Conservation (phyloP, 2,797 vertebrate species). For the Callimico goeldii region DNA sequence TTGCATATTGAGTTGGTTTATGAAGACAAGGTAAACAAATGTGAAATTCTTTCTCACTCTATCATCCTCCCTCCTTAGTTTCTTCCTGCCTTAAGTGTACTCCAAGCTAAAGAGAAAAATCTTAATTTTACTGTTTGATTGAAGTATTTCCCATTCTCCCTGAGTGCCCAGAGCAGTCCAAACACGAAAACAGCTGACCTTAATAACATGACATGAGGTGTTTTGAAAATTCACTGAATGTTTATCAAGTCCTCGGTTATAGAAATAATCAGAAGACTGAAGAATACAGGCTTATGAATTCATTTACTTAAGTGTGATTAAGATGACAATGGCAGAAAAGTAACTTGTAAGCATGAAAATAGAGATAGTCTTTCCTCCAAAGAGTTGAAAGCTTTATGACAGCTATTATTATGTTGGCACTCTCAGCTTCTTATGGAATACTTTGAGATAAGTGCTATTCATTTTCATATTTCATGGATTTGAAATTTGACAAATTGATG, state of each 20-base stretch:
- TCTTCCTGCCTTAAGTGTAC: background rate
- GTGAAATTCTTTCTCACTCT: background rate
- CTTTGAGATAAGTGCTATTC: background rate
- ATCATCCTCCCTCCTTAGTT: background rate
- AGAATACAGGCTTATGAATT: background rate
- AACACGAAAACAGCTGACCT: background rate
- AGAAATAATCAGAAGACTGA: background rate
- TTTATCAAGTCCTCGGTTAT: background rate
- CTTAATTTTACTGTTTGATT: background rate
- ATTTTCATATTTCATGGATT: conserved; percentile 9
- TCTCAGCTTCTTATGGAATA: background rate
- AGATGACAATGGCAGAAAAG: background rate
- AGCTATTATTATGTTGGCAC: background rate
- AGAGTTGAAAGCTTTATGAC: background rate
- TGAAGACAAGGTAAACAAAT: background rate
- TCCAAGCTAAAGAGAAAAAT: background rate
- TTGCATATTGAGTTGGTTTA: background rate
- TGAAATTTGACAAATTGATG: conserved; percentile 16
- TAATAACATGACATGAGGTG: background rate
- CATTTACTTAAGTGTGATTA: background rate
- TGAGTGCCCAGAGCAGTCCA: background rate
- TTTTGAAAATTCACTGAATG: background rate
- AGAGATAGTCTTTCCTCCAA: background rate
- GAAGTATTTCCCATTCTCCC: background rate
- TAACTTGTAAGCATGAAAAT: background rate